A percentile compares a stretch with the other conserved stretches of the same genome.
These are phyloP conservation scores for Lampris incognitus DNA, from an alignment of 2,113 vertebrate genomes.

Conservation along the genomic window DNA sequence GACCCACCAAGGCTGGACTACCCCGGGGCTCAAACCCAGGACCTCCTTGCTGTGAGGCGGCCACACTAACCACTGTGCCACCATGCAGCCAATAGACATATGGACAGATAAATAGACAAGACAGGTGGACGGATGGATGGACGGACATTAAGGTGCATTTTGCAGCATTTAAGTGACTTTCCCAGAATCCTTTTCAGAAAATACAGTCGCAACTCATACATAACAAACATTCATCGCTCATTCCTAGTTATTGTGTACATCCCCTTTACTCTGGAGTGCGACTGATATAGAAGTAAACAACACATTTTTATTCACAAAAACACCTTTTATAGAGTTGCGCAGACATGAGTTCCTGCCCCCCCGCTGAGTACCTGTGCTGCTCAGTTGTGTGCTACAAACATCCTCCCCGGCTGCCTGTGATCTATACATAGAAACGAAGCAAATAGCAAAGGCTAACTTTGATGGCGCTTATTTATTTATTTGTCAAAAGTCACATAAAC, in stretches of 20 bases:
- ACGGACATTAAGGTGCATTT: not conserved
- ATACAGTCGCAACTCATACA: not conserved
- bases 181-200: constrained; percentile 18
- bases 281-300: constrained; percentile 64
- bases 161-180: not conserved
- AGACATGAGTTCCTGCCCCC: constrained; percentile 46
- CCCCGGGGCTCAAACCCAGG: too few species aligned
- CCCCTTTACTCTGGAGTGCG: constrained; percentile 40
- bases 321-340: constrained; percentile 39
- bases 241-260: constrained; percentile 15
- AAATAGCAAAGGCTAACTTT: constrained; percentile 64
- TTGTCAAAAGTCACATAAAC: constrained; percentile 33
- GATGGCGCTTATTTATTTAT: constrained; percentile 36
- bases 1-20: too few species aligned
- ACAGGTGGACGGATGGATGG: not conserved
- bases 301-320: constrained; percentile 65
- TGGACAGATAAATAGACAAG: not conserved
- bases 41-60: too few species aligned
- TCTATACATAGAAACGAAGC: constrained; percentile 74
- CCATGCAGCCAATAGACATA: too few species aligned
- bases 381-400: constrained; percentile 67
- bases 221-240: not conserved
- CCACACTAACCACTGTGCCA: too few species aligned
- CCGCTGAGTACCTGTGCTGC: constrained; percentile 60
- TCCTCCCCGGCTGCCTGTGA: constrained; percentile 64